These are phyloP conservation scores for Pelvicachromis taeniatus DNA, from an alignment of 2,113 vertebrate genomes.

Conservation along the genomic window DNA sequence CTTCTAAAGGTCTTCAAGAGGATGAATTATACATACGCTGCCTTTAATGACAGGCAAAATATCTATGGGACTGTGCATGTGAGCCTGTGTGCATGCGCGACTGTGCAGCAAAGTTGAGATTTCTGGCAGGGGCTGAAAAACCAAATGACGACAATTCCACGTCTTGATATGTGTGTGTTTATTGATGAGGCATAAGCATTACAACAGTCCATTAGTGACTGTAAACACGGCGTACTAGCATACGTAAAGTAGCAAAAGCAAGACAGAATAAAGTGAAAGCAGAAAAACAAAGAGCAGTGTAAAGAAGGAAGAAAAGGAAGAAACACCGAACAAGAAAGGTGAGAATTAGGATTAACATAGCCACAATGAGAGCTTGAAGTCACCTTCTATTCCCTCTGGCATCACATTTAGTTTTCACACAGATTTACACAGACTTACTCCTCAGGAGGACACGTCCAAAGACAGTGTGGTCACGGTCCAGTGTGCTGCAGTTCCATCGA, in stretches of 20 bases:
- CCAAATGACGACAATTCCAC: constrained; percentile 23
- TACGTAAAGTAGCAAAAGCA: not conserved
- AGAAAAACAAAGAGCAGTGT: not conserved
- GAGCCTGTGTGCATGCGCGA: not conserved
- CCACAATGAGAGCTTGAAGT: not conserved
- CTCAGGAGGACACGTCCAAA: constrained; percentile 93
- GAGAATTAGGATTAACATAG: not conserved
- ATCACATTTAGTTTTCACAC: not conserved
- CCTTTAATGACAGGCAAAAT: not conserved
- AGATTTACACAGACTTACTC: constrained; percentile 77
- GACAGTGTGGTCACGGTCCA: constrained; percentile 94
- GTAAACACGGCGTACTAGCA: constrained; percentile 43
- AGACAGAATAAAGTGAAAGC: not conserved
- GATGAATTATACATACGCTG: not conserved
- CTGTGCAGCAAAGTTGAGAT: not conserved
- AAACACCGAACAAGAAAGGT: not conserved
- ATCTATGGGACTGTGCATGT: not conserved
- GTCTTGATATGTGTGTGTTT: constrained; percentile 41
- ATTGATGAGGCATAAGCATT: constrained; percentile 41
- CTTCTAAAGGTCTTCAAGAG: not conserved
- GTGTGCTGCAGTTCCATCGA: constrained; percentile 97
- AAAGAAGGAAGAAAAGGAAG: constrained; percentile 3
- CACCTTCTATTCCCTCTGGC: not conserved
- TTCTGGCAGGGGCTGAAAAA: constrained; percentile 31
- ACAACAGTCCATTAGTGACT: constrained; percentile 51